These are phyloP conservation scores for Stramonita haemastoma DNA, from an alignment of 2,888 invertebrate genomes.

Conservation along the genomic window DNA sequence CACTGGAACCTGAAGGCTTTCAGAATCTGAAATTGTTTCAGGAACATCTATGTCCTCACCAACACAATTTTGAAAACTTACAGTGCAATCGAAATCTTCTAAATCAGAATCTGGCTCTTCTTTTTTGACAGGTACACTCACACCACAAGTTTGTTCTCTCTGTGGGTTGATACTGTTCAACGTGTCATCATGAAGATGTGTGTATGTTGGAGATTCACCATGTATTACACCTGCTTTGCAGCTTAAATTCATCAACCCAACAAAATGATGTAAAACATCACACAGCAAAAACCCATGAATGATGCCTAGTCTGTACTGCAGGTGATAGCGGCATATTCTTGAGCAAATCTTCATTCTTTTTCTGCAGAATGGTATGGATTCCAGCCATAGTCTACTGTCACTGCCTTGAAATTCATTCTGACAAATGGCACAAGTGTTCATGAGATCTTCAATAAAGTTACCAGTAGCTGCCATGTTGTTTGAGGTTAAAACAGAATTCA, in stretches of 20 bases:
- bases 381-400: background rate
- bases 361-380: background rate
- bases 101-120: background rate
- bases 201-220: background rate
- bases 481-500: background rate
- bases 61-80: conserved; percentile 20
- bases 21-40: background rate
- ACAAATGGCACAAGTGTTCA: background rate
- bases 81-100: conserved; percentile 19
- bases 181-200: background rate
- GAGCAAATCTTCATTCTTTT: background rate
- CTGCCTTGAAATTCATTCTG: background rate
- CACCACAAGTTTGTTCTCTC: too few species aligned
- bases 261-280: background rate
- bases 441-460: background rate
- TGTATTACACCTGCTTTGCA: background rate
- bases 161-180: too few species aligned
- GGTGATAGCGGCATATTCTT: background rate
- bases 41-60: background rate
- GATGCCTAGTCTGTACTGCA: conserved; percentile 8
- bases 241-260: background rate
- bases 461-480: background rate
- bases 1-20: background rate
- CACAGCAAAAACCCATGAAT: conserved; percentile 21
- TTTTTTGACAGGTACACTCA: background rate